A percentile compares a stretch with the other conserved stretches of the same genome.
Evolutionary conservation across 2,888 invertebrate genomes (phyloP).

Genomic region (Falcaria lacertinaria): DNA sequence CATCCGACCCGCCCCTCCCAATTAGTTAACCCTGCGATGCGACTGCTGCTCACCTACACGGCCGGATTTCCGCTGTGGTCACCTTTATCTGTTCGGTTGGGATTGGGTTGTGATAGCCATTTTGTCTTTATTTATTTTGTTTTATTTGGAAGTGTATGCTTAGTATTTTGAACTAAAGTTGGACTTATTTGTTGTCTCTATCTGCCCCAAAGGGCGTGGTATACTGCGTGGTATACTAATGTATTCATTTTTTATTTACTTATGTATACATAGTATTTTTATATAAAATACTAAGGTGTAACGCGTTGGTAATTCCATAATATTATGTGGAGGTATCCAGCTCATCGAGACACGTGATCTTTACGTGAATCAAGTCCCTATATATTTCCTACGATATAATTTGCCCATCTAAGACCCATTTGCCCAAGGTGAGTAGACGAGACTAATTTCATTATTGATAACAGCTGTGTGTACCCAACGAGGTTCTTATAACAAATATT

Average conservation of each 20-base stretch:
- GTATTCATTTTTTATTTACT: too few species aligned
- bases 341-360: too few species aligned
- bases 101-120: slow-evolving; percentile 26
- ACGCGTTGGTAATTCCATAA: too few species aligned
- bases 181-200: background rate
- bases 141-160: background rate
- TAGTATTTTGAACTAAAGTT: background rate
- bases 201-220: too few species aligned
- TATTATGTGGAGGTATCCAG: too few species aligned
- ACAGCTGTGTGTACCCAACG: background rate
- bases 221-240: too few species aligned
- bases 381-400: too few species aligned
- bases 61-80: slow-evolving; percentile 65
- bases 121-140: slow-evolving; percentile 8
- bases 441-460: slow-evolving; percentile 1
- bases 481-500: background rate
- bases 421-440: background rate
- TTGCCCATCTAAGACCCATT: background rate
- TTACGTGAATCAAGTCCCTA: too few species aligned
- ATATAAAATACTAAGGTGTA: too few species aligned
- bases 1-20: slow-evolving; percentile 69
- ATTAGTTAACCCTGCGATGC: slow-evolving; percentile 56
- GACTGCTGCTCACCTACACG: slow-evolving; percentile 24
- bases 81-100: slow-evolving; percentile 47
- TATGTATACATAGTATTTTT: too few species aligned